phyloP scores from a whole-genome alignment of 2,888 invertebrate genomes.

The Xanthia togata region DNA sequence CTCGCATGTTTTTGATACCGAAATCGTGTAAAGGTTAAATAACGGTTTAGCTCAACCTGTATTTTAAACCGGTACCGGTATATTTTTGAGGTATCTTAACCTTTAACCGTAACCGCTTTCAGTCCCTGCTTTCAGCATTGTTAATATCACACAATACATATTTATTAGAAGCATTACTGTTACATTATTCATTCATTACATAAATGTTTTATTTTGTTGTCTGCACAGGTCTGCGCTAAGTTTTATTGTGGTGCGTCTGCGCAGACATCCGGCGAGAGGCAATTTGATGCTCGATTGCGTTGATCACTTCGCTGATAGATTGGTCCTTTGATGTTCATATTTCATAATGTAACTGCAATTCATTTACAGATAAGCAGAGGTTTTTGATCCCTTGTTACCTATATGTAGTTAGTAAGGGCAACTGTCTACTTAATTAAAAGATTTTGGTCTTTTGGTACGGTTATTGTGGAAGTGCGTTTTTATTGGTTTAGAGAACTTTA shows the following conservation, averaged over 20 bases:
- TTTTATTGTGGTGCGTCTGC: slow-evolving; percentile 60
- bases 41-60: no score
- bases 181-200: slow-evolving; percentile 54
- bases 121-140: no score
- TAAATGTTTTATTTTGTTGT: slow-evolving; percentile 59
- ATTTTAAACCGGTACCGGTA: no score
- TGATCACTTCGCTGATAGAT: slow-evolving; percentile 72
- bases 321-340: slow-evolving; percentile 75
- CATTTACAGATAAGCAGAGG: slow-evolving; percentile 44
- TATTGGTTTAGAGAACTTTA: neutral
- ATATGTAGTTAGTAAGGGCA: neutral
- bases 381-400: slow-evolving; percentile 35
- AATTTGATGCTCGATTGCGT: slow-evolving; percentile 82
- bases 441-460: neutral
- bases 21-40: no score
- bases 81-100: no score
- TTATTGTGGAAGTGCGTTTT: no score
- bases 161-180: slow-evolving; percentile 47
- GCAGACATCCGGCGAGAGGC: slow-evolving; percentile 81
- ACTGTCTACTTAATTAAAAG: neutral
- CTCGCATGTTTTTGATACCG: no score
- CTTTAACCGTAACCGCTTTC: no score
- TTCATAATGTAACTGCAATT: slow-evolving; percentile 50
- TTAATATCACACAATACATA: slow-evolving; percentile 30
- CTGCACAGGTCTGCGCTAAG: slow-evolving; percentile 38